These are phyloP conservation scores for Cryptotis parvus DNA, from an alignment of 2,113 vertebrate genomes.

Conservation along the genomic window DNA sequence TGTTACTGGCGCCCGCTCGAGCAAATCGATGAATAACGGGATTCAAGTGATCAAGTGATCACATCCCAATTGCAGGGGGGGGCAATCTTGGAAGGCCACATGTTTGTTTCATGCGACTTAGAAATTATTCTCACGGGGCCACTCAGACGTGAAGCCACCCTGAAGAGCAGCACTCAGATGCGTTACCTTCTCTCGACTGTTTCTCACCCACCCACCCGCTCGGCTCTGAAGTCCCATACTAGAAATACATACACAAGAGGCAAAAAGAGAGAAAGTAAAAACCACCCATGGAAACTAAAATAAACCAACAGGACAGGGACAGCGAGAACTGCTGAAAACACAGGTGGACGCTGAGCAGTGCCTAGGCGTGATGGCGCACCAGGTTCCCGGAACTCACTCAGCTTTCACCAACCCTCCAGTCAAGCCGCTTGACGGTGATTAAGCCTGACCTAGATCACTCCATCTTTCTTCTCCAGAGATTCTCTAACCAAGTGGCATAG, in stretches of 20 bases:
- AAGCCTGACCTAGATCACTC: background rate
- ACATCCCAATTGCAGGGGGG: no score
- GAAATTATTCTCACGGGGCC: constrained; percentile 79
- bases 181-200: constrained; percentile 63
- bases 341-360: background rate
- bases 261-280: constrained; percentile 45
- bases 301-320: constrained; percentile 57
- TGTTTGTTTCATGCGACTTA: constrained; percentile 76
- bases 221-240: constrained; percentile 48
- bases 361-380: background rate
- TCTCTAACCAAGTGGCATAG: background rate
- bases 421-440: background rate
- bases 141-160: constrained; percentile 76
- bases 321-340: constrained; percentile 58
- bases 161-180: constrained; percentile 67
- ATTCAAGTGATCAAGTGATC: no score
- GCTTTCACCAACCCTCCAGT: background rate
- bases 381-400: background rate
- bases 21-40: no score
- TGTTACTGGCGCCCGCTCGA: no score
- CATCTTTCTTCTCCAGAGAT: background rate
- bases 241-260: constrained; percentile 55
- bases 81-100: constrained; percentile 61
- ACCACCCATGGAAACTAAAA: background rate
- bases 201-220: constrained; percentile 71